Evolutionary conservation across 2,888 invertebrate species (phyloP).

Genomic region (Harpalus rubripes): DNA sequence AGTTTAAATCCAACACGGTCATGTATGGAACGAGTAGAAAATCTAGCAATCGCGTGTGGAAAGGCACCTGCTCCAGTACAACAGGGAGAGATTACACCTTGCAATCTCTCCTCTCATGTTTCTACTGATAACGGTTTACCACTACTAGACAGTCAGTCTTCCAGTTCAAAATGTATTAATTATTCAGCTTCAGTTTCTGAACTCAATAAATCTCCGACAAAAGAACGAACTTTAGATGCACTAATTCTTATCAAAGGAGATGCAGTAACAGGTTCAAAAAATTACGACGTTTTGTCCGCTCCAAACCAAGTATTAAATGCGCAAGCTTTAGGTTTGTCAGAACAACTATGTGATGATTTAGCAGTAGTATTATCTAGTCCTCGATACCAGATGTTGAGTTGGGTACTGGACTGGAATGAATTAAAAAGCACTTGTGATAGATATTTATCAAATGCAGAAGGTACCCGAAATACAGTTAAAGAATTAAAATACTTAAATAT

Average conservation of each 20-base stretch:
- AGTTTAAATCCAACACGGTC: slow-evolving; percentile 84
- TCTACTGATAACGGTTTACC: too few relatives aligned
- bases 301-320: slow-evolving; percentile 78
- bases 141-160: too few relatives aligned
- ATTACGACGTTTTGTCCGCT: slow-evolving; percentile 73
- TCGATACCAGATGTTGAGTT: slow-evolving; percentile 85
- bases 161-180: too few relatives aligned
- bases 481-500: slow-evolving; percentile 88
- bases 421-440: slow-evolving; percentile 80
- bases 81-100: too few relatives aligned
- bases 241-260: slow-evolving; percentile 79
- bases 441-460: slow-evolving; percentile 80
- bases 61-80: too few relatives aligned
- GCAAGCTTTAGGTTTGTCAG: slow-evolving; percentile 83
- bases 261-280: slow-evolving; percentile 76
- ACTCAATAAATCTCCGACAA: too few relatives aligned
- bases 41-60: slow-evolving; percentile 78
- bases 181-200: too few relatives aligned
- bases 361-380: slow-evolving; percentile 85
- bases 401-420: slow-evolving; percentile 83
- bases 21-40: slow-evolving; percentile 81
- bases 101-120: too few relatives aligned
- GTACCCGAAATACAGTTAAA: slow-evolving; percentile 83
- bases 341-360: slow-evolving; percentile 85
- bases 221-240: slow-evolving; percentile 74